Evolutionary conservation across 64 coral and sea anemone species (phyloP).

Genomic region (Dendrophyllia cribrosa): DNA sequence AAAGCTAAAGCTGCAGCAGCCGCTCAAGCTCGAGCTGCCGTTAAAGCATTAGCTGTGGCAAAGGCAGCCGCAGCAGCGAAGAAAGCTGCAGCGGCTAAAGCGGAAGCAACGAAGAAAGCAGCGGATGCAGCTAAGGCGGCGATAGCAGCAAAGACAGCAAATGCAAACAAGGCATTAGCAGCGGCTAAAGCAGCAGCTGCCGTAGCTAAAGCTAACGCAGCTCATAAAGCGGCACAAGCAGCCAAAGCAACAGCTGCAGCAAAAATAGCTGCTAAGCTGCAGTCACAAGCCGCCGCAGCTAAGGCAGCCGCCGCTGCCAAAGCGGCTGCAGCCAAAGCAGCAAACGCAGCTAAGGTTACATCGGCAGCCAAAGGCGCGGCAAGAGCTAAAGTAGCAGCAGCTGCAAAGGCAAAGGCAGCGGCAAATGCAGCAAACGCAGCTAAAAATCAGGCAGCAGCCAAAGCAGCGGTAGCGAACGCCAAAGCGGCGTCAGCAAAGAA

Average conservation of each 20-base stretch:
- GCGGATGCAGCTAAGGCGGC: background rate
- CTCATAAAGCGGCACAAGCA: background rate
- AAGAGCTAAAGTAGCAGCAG: background rate
- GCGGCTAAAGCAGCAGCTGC: constrained; percentile 8
- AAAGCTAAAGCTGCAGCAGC: constrained; percentile 16
- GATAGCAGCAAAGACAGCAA: constrained; percentile 5
- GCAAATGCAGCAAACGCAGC: constrained; percentile 4
- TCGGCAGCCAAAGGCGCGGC: background rate
- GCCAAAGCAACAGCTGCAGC: constrained; percentile 3
- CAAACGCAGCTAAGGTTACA: background rate
- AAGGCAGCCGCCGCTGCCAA: constrained; percentile 21
- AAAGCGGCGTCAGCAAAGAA: constrained; percentile 32
- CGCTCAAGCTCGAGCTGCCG: background rate
- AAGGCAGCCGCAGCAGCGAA: background rate
- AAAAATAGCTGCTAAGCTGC: background rate
- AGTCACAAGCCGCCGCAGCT: background rate
- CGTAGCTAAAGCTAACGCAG: constrained; percentile 14
- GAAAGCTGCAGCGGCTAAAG: constrained; percentile 2
- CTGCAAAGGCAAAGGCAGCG: background rate
- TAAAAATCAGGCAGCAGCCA: constrained; percentile 20
- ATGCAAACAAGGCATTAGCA: constrained; percentile 5
- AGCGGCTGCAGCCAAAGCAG: background rate
- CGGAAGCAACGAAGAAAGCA: constrained; percentile 11
- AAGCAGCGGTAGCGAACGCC: constrained; percentile 1
- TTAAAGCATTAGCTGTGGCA: background rate